Percentiles rank a stretch among this genome's conserved stretches.
Conservation (phyloP, 2,888 invertebrate genomes). For the Synergus itoensis region DNA sequence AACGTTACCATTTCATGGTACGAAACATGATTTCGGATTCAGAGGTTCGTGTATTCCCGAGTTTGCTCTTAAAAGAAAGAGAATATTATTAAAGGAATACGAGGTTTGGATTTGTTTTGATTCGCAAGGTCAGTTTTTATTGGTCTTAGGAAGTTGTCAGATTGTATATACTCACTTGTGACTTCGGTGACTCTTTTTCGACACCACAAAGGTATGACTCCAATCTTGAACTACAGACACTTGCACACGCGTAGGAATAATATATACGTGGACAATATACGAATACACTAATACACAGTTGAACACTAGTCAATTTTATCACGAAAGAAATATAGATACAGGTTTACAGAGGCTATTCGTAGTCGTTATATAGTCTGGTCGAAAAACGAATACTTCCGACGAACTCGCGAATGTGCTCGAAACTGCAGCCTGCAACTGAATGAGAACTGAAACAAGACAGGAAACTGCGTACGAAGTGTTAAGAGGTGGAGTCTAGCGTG, state of each 20-base stretch:
- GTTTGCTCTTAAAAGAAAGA: conserved; percentile 46
- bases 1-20: conserved; percentile 70
- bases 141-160: conserved; percentile 55
- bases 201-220: conserved; percentile 43
- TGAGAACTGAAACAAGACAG: no score
- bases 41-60: conserved; percentile 43
- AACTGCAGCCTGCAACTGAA: no score
- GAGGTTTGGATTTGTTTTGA: conserved; percentile 40
- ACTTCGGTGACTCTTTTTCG: conserved; percentile 46
- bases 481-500: no score
- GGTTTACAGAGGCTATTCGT: no score
- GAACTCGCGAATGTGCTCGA: no score
- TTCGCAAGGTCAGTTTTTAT: conserved; percentile 58
- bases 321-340: background rate
- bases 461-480: no score
- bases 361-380: no score
- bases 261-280: background rate
- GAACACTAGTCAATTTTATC: no score
- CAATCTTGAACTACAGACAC: background rate
- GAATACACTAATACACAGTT: background rate
- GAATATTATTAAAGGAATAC: conserved; percentile 52
- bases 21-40: conserved; percentile 67
- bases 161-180: conserved; percentile 60
- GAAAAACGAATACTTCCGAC: no score
- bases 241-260: background rate